phyloP scores from a whole-genome alignment of 1,140 invertebrate species.

The Diprion similis region DNA sequence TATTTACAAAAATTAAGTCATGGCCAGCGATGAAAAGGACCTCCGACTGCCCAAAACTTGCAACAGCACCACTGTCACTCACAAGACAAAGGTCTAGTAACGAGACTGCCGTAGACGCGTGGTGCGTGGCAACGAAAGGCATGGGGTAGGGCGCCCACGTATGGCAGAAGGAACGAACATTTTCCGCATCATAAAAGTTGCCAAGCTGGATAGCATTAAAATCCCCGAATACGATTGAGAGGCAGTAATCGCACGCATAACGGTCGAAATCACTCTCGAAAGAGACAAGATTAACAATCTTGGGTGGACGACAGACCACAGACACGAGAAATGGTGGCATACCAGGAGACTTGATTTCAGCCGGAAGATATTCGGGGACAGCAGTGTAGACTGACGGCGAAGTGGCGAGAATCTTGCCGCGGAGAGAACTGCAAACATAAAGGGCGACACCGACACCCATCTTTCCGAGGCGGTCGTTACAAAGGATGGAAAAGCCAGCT shows the following conservation, averaged over 20 bases:
- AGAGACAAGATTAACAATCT: conserved; percentile 3
- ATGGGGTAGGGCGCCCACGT: background rate
- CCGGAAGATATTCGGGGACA: conserved; percentile 4
- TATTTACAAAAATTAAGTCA: too few relatives aligned
- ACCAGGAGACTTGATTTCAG: background rate
- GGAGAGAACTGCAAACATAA: background rate
- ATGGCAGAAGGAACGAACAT: background rate
- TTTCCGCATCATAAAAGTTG: background rate
- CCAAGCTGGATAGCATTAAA: background rate
- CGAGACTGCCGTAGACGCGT: background rate
- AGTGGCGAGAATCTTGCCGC: background rate
- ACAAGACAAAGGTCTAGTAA: conserved; percentile 4
- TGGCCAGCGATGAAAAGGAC: too few relatives aligned
- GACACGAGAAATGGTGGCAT: conserved; percentile 11
- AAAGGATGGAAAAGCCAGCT: background rate
- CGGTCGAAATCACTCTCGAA: too few relatives aligned
- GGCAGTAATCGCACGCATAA: background rate
- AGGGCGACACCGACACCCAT: conserved; percentile 16
- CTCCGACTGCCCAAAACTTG: background rate
- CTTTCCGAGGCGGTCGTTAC: conserved; percentile 11
- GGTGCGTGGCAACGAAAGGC: conserved; percentile 2
- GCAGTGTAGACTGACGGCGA: conserved; percentile 7
- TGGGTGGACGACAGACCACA: conserved; percentile 19
- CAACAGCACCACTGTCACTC: background rate
- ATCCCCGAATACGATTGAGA: background rate